A percentile compares a stretch with the other conserved stretches of the same genome.
Conservation (phyloP, 2,888 invertebrate genomes). For the Nematopogon swammerdamellus region DNA sequence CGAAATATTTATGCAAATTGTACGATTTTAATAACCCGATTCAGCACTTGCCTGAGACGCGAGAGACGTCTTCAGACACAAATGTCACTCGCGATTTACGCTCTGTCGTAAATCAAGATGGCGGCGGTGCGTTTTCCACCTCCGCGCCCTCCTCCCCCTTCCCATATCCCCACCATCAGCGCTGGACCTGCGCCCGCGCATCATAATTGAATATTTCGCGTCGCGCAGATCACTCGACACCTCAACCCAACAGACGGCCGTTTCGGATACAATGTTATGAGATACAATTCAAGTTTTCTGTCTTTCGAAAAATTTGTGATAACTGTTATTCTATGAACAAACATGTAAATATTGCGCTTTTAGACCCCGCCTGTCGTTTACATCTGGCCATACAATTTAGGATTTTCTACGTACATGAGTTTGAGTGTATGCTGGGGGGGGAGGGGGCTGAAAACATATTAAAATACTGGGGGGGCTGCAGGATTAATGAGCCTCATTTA, state of each 20-base stretch:
- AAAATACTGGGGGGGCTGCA: no score
- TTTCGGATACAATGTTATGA: constrained; percentile 8
- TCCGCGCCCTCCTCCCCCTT: constrained; percentile 13
- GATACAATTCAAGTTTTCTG: not conserved
- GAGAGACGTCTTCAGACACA: constrained; percentile 33
- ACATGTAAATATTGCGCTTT: no score
- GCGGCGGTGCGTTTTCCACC: constrained; percentile 19
- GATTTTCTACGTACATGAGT: no score
- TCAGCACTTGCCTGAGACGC: not conserved
- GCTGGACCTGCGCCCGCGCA: constrained; percentile 43
- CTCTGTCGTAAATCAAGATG: constrained; percentile 52
- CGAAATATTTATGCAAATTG: not conserved
- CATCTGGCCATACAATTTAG: no score
- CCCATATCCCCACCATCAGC: constrained; percentile 19
- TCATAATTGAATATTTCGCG: constrained; percentile 55
- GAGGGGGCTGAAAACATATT: no score
- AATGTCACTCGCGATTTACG: constrained; percentile 53
- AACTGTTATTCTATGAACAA: not conserved
- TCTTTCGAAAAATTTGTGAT: not conserved
- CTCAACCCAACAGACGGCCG: constrained; percentile 29
- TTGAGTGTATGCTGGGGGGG: no score
- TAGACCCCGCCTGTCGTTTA: no score
- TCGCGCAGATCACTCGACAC: constrained; percentile 45
- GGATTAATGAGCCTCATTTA: no score
- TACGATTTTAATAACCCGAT: not conserved